These are phyloP conservation scores for Heliconius aoede DNA, from an alignment of 2,888 invertebrate species.

Conservation along the genomic window DNA sequence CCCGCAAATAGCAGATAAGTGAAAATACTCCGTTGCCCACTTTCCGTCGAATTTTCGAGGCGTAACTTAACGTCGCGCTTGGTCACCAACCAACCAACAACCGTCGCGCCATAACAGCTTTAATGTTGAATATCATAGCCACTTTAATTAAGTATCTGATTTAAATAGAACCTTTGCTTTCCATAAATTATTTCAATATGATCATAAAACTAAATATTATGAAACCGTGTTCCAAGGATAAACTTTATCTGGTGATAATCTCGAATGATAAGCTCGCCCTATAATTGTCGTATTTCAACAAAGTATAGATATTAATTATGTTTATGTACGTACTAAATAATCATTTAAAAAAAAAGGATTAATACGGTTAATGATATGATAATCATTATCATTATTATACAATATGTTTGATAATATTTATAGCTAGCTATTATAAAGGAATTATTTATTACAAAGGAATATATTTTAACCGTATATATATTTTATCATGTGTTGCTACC, in stretches of 20 bases:
- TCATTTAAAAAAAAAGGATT: constrained; percentile 1
- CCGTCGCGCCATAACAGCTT: too few species aligned
- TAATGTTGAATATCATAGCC: background rate
- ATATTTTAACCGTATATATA: background rate
- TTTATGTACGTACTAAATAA: background rate
- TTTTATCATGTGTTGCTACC: constrained; percentile 1
- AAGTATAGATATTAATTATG: background rate
- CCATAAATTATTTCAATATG: background rate
- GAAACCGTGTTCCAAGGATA: constrained; percentile 4
- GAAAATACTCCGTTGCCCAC: too few species aligned
- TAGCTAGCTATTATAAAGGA: constrained; percentile 5
- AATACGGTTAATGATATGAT: constrained; percentile 3
- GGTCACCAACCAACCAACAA: too few species aligned
- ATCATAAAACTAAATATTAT: constrained; percentile 9
- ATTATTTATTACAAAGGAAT: background rate
- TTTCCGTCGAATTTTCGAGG: too few species aligned
- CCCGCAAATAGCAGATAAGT: too few species aligned
- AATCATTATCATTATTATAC: constrained; percentile 11
- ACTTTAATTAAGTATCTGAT: background rate
- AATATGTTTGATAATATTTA: constrained; percentile 24
- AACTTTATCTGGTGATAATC: constrained; percentile 8
- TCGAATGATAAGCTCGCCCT: constrained; percentile 10
- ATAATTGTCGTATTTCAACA: background rate
- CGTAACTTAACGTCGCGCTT: too few species aligned
- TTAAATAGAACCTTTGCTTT: background rate